Percentiles rank a stretch among this genome's conserved stretches.
Conservation (phyloP, 2,888 invertebrate species). For the Nycteola revayana region DNA sequence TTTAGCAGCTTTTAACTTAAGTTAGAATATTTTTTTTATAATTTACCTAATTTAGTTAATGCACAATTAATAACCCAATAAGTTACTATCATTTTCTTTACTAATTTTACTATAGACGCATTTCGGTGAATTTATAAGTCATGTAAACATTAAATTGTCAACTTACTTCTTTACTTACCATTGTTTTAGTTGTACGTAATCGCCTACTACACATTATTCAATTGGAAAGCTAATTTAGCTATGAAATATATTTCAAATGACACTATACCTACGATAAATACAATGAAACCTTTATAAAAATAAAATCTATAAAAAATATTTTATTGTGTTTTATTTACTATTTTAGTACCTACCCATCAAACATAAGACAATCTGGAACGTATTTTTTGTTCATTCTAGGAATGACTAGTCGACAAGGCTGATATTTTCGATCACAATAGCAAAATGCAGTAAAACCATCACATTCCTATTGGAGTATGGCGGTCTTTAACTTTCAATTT, state of each 20-base stretch:
- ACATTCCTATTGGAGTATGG: too few species aligned
- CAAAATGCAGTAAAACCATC: too few species aligned
- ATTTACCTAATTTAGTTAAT: conserved; percentile 67
- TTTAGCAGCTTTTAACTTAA: conserved; percentile 74
- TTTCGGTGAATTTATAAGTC: conserved; percentile 30
- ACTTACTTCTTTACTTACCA: conserved; percentile 43
- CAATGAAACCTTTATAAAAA: conserved; percentile 78
- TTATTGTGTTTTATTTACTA: conserved; percentile 52
- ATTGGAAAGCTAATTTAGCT: conserved; percentile 66
- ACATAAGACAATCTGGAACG: too few species aligned
- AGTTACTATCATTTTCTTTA: conserved; percentile 48
- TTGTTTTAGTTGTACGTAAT: conserved; percentile 66
- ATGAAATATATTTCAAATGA: conserved; percentile 74
- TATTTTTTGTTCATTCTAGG: too few species aligned
- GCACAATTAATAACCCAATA: conserved; percentile 67
- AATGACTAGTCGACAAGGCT: too few species aligned
- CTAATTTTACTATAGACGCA: conserved; percentile 29
- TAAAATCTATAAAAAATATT: conserved; percentile 61
- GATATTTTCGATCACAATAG: too few species aligned
- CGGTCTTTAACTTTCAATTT: too few species aligned
- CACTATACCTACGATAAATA: conserved; percentile 77
- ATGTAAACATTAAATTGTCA: conserved; percentile 21
- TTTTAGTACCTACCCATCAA: too few species aligned
- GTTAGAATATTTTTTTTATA: conserved; percentile 65
- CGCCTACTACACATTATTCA: conserved; percentile 79